Conservation (phyloP, 2,797 vertebrate species). For the Alca torda region DNA sequence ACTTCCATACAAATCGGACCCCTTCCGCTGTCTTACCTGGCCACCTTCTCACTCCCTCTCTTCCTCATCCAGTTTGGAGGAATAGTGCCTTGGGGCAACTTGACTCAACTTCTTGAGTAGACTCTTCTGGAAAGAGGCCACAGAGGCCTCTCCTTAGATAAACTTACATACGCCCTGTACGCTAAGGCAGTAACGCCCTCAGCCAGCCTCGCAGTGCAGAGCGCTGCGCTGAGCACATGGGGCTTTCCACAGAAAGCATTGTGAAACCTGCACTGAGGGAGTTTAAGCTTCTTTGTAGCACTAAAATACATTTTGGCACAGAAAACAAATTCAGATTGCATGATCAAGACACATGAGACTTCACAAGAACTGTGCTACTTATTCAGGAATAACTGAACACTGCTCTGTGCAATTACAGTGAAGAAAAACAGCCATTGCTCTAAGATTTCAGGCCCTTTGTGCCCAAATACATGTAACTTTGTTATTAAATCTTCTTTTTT, state of each 20-base stretch:
- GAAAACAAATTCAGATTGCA: background rate
- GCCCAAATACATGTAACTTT: background rate
- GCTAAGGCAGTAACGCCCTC: background rate
- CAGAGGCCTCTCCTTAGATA: background rate
- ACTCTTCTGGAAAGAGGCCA: background rate
- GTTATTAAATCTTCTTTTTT: background rate
- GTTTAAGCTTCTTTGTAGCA: background rate
- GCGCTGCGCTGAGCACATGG: background rate
- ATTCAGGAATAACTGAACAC: constrained; percentile 12
- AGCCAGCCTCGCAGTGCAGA: fast-evolving
- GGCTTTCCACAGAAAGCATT: constrained; percentile 1
- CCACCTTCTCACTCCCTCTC: background rate
- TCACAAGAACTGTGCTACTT: constrained; percentile 8
- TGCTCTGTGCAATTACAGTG: background rate
- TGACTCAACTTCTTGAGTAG: background rate
- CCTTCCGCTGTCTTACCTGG: background rate
- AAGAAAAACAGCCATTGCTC: background rate
- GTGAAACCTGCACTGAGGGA: background rate
- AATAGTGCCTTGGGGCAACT: background rate
- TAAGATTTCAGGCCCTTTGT: background rate
- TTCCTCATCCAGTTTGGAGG: background rate
- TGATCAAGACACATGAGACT: background rate
- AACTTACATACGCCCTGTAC: background rate
- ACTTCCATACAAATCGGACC: background rate
- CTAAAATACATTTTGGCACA: background rate